Conservation (phyloP, 2,797 vertebrate species). For the Alectoris magna region DNA sequence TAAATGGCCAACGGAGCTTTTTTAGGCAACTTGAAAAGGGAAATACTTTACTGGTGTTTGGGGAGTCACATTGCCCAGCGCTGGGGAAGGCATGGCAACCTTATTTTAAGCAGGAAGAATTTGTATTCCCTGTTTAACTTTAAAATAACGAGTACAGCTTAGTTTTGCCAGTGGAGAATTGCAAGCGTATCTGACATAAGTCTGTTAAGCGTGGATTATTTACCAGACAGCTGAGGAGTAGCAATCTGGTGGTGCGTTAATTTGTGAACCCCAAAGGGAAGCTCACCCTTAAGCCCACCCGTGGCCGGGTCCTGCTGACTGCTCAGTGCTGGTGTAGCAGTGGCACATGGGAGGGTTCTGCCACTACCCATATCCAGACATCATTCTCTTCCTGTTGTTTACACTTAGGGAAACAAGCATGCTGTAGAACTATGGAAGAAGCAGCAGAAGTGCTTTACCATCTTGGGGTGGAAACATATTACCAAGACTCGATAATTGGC, state of each 20-base stretch:
- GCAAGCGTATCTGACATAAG: neutral
- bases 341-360: neutral
- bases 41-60: neutral
- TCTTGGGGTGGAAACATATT: neutral
- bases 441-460: conserved; percentile 24
- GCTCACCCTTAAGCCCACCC: accelerated
- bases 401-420: neutral
- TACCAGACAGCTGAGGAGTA: neutral
- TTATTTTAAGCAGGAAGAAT: neutral
- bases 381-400: neutral
- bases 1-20: neutral
- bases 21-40: neutral
- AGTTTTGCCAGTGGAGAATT: neutral
- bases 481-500: conserved; percentile 30
- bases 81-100: neutral
- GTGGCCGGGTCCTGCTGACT: accelerated
- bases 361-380: neutral
- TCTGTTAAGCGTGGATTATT: neutral
- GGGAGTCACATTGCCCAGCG: neutral
- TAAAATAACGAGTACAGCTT: neutral
- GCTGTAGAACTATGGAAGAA: neutral
- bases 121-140: neutral
- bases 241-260: neutral
- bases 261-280: neutral
- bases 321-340: neutral